Base-by-base conservation (phyloP, 2,113 vertebrate genomes). In the Protobothrops mucrosquamatus region DNA sequence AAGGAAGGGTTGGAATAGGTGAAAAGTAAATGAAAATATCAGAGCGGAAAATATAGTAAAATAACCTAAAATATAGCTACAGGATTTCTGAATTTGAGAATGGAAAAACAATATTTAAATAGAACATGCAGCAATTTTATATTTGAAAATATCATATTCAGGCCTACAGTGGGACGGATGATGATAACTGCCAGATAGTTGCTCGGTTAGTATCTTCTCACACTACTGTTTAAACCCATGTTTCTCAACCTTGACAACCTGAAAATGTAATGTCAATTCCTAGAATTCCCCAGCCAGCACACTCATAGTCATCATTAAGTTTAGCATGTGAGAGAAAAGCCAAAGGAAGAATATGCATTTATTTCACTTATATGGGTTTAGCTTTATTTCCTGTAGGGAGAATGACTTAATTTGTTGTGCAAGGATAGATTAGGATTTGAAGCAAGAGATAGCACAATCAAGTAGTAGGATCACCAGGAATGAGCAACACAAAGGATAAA, bases 1-100 rank as follows among this genome's bases (percentile, higher is more conserved):
- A 93, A 94, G 94, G 97, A 96, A 94, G 94, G 95, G 94, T 54
- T 29, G 87, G 64, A 3, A 4, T 55, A 89, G 51, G 92, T 95
- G 0, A 1, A 85, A 92, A 81, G n/a, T 9, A 92, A 85, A 93
- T 9, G 29, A 89, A 90, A 59, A 93, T 86, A 90, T 29, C 8
- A 34, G 46, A 86, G 23, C n/a, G 88, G 55, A 26, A 43, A 48
- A 34, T 5, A 48, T 2, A 2, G 23, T 39, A 39, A 90, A 51
- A 85, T 6, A 86, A 48, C 59, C 74, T 89, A 61, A 93, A 86
- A 59, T 88, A 92, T 5, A 39, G 22, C 26, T 87, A n/a, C 51
- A 34, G 46, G 46, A 46, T 87, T 92, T 51, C 22, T 55, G 54
- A 51, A 18, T 92, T 85, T 81, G 26, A 81, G 6, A 92, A 39